Percentiles rank a stretch among this genome's conserved stretches.
These are phyloP conservation scores for Cynaeus angustus DNA, from an alignment of 2,888 invertebrate genomes.

Conservation along the genomic window DNA sequence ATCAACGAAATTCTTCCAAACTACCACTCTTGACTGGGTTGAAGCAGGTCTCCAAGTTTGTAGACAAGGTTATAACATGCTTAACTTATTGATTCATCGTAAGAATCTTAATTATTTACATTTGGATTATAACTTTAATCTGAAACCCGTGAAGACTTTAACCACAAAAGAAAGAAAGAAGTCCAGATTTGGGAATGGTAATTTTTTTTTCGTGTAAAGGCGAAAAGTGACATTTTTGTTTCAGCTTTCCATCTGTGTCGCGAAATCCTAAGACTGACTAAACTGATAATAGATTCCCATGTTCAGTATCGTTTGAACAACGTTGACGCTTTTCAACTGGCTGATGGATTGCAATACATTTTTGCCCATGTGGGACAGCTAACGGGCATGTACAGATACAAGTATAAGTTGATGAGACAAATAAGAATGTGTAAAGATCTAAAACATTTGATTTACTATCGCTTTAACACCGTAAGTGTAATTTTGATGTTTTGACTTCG, in stretches of 20 bases:
- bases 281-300: constrained; percentile 98
- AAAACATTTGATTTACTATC: constrained; percentile 99
- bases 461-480: constrained; percentile 93
- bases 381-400: constrained; percentile 99
- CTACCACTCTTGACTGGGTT: constrained; percentile 99
- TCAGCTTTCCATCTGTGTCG: constrained; percentile 98
- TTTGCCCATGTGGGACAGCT: constrained; percentile 99
- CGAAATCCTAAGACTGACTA: constrained; percentile 98
- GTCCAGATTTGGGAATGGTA: constrained; percentile 96
- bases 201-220: constrained; percentile 6
- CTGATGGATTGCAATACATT: constrained; percentile 98
- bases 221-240: constrained; percentile 53
- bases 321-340: constrained; percentile 98
- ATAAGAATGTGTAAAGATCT: constrained; percentile 99
- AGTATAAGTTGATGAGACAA: constrained; percentile 98
- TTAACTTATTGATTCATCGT: constrained; percentile 98
- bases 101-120: constrained; percentile 99
- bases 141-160: constrained; percentile 99
- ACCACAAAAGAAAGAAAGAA: constrained; percentile 99
- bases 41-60: constrained; percentile 99
- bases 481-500: neutral
- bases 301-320: constrained; percentile 99
- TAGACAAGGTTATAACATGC: constrained; percentile 99
- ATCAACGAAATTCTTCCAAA: constrained; percentile 99
- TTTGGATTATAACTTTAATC: constrained; percentile 99